Percentiles rank a stretch among this genome's conserved stretches.
Conservation (phyloP, 2,113 vertebrate genomes). For the Zootoca vivipara region DNA sequence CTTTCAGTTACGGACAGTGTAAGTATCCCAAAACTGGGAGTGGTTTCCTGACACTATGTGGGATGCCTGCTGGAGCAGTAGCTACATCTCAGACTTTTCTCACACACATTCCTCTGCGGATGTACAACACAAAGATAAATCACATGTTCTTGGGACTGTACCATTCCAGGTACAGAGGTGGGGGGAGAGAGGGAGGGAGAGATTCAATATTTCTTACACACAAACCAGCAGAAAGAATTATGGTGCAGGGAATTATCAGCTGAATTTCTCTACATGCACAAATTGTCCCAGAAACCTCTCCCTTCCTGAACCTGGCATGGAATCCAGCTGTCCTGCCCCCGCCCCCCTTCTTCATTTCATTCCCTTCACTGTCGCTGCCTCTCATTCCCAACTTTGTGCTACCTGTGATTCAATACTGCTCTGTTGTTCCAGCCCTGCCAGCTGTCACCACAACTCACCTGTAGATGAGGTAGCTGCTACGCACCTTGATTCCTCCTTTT, state of each 20-base stretch:
- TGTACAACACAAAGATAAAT: not conserved
- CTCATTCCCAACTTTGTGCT: not conserved
- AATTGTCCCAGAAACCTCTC: not conserved
- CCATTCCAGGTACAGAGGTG: not conserved
- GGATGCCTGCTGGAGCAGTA: not conserved
- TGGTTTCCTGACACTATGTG: not conserved
- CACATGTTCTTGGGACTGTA: not conserved
- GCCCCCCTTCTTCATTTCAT: not conserved
- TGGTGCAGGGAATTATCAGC: no score
- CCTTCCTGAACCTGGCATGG: not conserved
- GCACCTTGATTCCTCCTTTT: slow-evolving; percentile 92
- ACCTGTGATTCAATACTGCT: not conserved
- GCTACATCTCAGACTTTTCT: no score
- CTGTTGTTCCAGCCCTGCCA: not conserved
- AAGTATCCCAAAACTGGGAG: not conserved
- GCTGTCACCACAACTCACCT: slow-evolving; percentile 75
- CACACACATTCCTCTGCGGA: no score
- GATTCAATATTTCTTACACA: not conserved
- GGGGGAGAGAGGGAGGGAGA: no score
- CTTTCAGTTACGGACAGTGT: not conserved
- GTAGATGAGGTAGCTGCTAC: slow-evolving; percentile 92
- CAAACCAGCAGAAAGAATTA: not conserved
- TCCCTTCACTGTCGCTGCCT: not conserved
- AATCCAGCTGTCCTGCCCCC: not conserved
- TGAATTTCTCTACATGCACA: not conserved